These are phyloP conservation scores for Drosophila sproati DNA, from an alignment of 1,140 invertebrate genomes.

Conservation along the genomic window DNA sequence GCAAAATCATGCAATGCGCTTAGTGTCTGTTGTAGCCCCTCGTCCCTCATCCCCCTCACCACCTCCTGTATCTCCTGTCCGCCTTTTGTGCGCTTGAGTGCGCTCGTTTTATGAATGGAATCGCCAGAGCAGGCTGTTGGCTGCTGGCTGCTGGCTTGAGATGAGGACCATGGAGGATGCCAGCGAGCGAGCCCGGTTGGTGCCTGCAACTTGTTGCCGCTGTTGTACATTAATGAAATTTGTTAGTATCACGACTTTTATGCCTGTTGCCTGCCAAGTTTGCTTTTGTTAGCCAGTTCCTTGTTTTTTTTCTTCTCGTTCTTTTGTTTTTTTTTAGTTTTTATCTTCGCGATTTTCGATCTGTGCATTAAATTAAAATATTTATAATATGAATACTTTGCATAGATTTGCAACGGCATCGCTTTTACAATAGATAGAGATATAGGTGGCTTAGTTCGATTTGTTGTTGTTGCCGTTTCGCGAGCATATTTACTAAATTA, in stretches of 20 bases:
- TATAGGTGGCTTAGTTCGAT: background rate
- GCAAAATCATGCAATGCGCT: conserved; percentile 84
- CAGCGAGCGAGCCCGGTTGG: conserved; percentile 45
- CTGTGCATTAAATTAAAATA: conserved; percentile 69
- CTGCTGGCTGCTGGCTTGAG: conserved; percentile 2
- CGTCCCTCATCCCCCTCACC: background rate
- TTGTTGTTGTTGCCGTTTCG: background rate
- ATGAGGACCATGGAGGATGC: conserved; percentile 12
- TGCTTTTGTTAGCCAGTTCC: conserved; percentile 68
- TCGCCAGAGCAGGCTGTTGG: conserved; percentile 33
- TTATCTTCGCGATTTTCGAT: conserved; percentile 30
- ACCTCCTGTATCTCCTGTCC: conserved; percentile 11
- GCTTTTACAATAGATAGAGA: conserved; percentile 2
- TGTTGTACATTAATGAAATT: conserved; percentile 83
- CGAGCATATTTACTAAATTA: background rate
- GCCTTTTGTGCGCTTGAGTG: conserved; percentile 47
- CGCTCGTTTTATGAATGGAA: conserved; percentile 78
- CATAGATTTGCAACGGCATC: conserved; percentile 20
- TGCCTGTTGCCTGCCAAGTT: conserved; percentile 70
- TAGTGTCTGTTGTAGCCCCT: conserved; percentile 71
- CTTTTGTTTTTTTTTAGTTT: conserved; percentile 1
- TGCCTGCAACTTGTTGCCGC: conserved; percentile 78
- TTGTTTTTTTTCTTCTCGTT: conserved; percentile 33
- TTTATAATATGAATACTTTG: conserved; percentile 39
- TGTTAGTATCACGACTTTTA: conserved; percentile 83